Evolutionary conservation across 2,797 vertebrate genomes (phyloP).

Genomic region (Rhinella marina): DNA sequence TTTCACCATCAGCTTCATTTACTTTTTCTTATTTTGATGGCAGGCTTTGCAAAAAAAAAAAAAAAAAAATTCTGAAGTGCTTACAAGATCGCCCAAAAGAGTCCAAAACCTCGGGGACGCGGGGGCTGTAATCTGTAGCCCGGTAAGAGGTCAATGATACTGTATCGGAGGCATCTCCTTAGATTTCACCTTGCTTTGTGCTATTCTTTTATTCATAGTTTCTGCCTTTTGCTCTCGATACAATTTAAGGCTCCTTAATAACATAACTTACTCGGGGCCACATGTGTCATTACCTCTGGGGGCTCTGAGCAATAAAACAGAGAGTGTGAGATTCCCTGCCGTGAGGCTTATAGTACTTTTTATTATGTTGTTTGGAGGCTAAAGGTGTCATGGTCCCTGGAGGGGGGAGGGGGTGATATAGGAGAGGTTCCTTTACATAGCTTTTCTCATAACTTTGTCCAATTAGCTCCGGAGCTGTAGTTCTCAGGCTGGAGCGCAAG

Average conservation of each 20-base stretch:
- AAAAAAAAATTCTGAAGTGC: slow-evolving; percentile 1
- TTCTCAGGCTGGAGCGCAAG: slow-evolving; percentile 26
- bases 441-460: slow-evolving; percentile 47
- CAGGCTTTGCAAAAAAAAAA: slow-evolving; percentile 26
- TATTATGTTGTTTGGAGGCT: slow-evolving; percentile 57
- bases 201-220: slow-evolving; percentile 58
- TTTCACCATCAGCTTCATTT: slow-evolving; percentile 33
- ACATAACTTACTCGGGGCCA: slow-evolving; percentile 53
- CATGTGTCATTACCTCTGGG: slow-evolving; percentile 53
- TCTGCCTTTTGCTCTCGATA: slow-evolving; percentile 45
- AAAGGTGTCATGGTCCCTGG: slow-evolving; percentile 36
- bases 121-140: slow-evolving; percentile 35
- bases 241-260: slow-evolving; percentile 59
- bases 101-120: slow-evolving; percentile 12
- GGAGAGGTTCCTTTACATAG: slow-evolving; percentile 39
- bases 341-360: slow-evolving; percentile 50
- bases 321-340: slow-evolving; percentile 1
- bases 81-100: slow-evolving; percentile 30
- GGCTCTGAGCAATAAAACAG: slow-evolving; percentile 48
- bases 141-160: slow-evolving; percentile 42
- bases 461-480: slow-evolving; percentile 34
- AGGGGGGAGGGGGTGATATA: slow-evolving; percentile 21
- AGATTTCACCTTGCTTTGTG: slow-evolving; percentile 52
- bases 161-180: slow-evolving; percentile 36
- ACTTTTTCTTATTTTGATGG: slow-evolving; percentile 37